Evolutionary conservation across 2,113 vertebrate species (phyloP).

Genomic region (Chaenocephalus aceratus): DNA sequence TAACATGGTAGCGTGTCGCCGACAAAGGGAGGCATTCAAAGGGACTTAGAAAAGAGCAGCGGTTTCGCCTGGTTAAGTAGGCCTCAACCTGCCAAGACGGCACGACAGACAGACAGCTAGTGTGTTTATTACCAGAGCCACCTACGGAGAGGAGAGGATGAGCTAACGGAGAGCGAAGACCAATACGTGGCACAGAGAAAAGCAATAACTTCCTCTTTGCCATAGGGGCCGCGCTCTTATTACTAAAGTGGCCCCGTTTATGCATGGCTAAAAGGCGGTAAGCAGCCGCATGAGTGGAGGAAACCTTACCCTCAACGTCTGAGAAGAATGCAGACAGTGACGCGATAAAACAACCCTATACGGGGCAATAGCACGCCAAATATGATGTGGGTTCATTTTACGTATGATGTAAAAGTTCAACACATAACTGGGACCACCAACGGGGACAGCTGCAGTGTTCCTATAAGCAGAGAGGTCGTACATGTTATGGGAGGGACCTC

Average conservation of each 20-base stretch:
- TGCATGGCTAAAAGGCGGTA: constrained; percentile 19
- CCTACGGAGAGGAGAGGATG: constrained; percentile 66
- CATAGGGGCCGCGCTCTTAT: neutral
- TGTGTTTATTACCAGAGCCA: constrained; percentile 84
- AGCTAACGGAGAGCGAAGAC: constrained; percentile 20
- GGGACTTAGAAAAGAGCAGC: constrained; percentile 83
- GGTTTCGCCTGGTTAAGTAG: constrained; percentile 83
- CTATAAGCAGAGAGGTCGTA: constrained; percentile 29
- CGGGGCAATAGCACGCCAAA: constrained; percentile 19
- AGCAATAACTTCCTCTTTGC: constrained; percentile 35
- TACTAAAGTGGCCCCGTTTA: constrained; percentile 38
- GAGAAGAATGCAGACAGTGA: constrained; percentile 56
- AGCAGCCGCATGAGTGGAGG: constrained; percentile 38
- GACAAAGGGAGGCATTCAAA: constrained; percentile 85
- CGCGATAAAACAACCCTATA: constrained; percentile 46
- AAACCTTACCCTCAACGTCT: constrained; percentile 48
- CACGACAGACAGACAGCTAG: constrained; percentile 80
- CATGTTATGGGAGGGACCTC: constrained; percentile 16
- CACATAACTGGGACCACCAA: constrained; percentile 67
- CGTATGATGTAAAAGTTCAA: constrained; percentile 60
- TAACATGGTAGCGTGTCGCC: constrained; percentile 88
- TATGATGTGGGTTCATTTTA: constrained; percentile 68
- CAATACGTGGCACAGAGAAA: constrained; percentile 20
- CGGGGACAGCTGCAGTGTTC: constrained; percentile 62
- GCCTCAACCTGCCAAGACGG: constrained; percentile 82